Evolutionary conservation across 2,797 vertebrate genomes (phyloP).

Genomic region (Fistularia tabacaria): DNA sequence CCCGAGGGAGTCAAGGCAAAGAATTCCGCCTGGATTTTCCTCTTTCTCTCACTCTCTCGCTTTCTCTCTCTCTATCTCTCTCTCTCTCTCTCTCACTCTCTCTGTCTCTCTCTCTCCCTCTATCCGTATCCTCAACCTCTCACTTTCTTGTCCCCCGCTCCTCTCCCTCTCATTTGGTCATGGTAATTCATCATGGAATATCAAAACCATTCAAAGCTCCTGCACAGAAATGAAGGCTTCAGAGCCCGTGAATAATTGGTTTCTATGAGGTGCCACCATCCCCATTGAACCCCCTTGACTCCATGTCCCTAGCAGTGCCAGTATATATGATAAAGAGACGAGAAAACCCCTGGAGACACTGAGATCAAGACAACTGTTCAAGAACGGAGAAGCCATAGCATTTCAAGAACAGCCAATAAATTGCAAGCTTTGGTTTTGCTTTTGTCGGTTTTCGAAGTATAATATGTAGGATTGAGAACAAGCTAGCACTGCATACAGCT

Average conservation of each 20-base stretch:
- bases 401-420: conserved; percentile 25
- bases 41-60: conserved; percentile 40
- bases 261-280: conserved; percentile 50
- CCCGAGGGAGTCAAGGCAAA: conserved; percentile 49
- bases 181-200: conserved; percentile 67
- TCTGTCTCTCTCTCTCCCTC: conserved; percentile 44
- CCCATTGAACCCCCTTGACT: conserved; percentile 58
- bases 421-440: conserved; percentile 30
- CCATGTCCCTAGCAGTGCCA: conserved; percentile 28
- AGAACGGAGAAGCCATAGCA: conserved; percentile 4
- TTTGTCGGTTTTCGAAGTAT: neutral
- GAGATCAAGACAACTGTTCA: conserved; percentile 13
- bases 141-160: conserved; percentile 8
- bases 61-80: neutral
- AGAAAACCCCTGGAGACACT: conserved; percentile 22
- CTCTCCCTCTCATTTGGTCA: conserved; percentile 55
- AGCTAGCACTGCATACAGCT: neutral
- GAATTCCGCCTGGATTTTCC: conserved; percentile 62
- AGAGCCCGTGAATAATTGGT: conserved; percentile 50
- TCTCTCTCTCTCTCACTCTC: conserved; percentile 17
- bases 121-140: too few relatives aligned
- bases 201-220: conserved; percentile 56
- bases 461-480: neutral
- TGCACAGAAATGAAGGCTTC: conserved; percentile 42
- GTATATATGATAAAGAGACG: conserved; percentile 41